A percentile compares a stretch with the other conserved stretches of the same genome.
Evolutionary conservation across 1,140 invertebrate species (phyloP).

Genomic region (Lerema accius): DNA sequence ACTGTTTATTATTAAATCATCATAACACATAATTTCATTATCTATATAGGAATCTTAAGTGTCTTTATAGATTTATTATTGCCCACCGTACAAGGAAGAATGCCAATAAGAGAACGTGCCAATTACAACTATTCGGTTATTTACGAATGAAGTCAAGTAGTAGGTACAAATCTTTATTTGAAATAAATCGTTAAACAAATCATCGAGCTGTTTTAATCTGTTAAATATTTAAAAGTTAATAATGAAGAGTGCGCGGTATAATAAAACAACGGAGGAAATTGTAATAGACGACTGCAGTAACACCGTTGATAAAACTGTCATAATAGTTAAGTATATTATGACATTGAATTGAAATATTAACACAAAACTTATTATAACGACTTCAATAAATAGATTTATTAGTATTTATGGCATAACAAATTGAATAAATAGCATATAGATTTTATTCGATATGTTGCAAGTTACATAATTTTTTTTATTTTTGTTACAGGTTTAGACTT

Average conservation of each 20-base stretch:
- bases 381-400: no score
- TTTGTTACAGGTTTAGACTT: conserved; percentile 86
- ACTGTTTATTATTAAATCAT: neutral
- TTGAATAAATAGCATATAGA: no score
- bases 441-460: neutral
- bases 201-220: neutral
- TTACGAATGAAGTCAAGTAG: conserved; percentile 33
- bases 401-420: neutral
- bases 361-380: no score
- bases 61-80: conserved; percentile 28
- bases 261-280: conserved; percentile 24
- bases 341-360: neutral
- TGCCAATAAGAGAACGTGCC: conserved; percentile 30
- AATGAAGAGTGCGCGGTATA: conserved; percentile 23
- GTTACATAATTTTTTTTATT: conserved; percentile 24
- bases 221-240: neutral
- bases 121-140: conserved; percentile 33
- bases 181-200: conserved; percentile 20
- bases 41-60: conserved; percentile 7
- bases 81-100: conserved; percentile 28
- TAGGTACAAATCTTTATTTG: conserved; percentile 31
- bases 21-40: neutral
- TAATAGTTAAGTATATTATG: conserved; percentile 30
- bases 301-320: conserved; percentile 18
- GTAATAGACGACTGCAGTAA: conserved; percentile 12